Percentiles rank a stretch among this genome's conserved stretches.
phyloP scores from a whole-genome alignment of 2,797 vertebrate genomes.

The Pelochelys cantorii region DNA sequence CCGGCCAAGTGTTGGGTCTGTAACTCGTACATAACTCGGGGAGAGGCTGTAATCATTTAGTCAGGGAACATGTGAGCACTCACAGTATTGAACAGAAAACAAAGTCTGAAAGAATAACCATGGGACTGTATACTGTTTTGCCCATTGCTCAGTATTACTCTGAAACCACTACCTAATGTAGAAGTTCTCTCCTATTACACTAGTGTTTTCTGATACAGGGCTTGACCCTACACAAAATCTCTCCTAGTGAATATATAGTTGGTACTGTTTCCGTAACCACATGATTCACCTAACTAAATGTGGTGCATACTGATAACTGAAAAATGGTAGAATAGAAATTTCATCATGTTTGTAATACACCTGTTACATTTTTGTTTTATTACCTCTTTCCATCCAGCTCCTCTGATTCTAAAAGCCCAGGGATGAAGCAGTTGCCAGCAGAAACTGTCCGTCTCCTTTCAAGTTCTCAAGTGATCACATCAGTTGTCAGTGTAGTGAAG shows the following conservation, averaged over 20 bases:
- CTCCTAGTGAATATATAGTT: not conserved
- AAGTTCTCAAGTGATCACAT: conserved; percentile 94
- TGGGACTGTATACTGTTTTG: not conserved
- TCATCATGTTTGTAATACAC: not conserved
- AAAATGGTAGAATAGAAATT: not conserved
- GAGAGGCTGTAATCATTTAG: not conserved
- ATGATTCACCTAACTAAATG: not conserved
- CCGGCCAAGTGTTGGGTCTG: too few species aligned
- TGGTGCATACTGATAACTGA: not conserved
- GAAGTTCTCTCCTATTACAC: not conserved
- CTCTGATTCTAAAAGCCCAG: conserved; percentile 21
- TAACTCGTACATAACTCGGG: too few species aligned
- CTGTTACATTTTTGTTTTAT: not conserved
- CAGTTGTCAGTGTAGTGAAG: conserved; percentile 93
- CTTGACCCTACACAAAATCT: not conserved
- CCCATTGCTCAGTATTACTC: not conserved
- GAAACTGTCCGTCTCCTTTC: conserved; percentile 90
- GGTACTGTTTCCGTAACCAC: not conserved
- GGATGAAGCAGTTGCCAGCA: conserved; percentile 91
- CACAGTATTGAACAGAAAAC: not conserved
- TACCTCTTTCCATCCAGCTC: conserved; percentile 24
- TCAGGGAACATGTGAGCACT: not conserved
- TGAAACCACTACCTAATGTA: not conserved
- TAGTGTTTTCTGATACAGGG: not conserved
- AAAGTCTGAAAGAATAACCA: not conserved